phyloP scores from a whole-genome alignment of 2,113 vertebrate genomes.

The Ammodramus savannarum region DNA sequence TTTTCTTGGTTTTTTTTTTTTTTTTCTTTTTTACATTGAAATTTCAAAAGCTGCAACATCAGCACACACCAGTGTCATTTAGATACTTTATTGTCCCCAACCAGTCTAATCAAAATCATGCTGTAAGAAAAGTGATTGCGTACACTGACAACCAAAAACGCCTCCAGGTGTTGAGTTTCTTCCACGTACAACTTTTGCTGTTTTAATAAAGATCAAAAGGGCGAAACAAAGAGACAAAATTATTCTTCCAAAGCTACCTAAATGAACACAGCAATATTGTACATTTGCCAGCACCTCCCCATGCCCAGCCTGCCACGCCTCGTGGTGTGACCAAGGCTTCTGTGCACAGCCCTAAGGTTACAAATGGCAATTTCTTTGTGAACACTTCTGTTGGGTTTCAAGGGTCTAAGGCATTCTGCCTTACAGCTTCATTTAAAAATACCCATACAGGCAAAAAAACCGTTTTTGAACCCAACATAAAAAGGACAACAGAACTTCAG shows the following conservation, averaged over 20 bases:
- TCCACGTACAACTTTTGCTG: neutral
- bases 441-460: slow-evolving; percentile 46
- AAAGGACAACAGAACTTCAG: slow-evolving; percentile 54
- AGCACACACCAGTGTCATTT: slow-evolving; percentile 1
- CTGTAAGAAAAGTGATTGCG: slow-evolving; percentile 41
- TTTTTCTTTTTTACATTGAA: neutral
- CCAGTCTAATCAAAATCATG: slow-evolving; percentile 28
- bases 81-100: slow-evolving; percentile 44
- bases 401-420: slow-evolving; percentile 14
- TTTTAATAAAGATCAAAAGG: slow-evolving; percentile 5
- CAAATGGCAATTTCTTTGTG: neutral
- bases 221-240: slow-evolving; percentile 19
- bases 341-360: slow-evolving; percentile 26
- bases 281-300: neutral
- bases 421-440: slow-evolving; percentile 40
- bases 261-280: slow-evolving; percentile 41
- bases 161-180: neutral
- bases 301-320: neutral
- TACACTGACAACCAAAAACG: neutral
- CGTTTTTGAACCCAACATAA: slow-evolving; percentile 26
- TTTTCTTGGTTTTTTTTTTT: neutral
- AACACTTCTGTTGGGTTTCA: neutral
- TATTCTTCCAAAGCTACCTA: neutral
- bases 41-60: slow-evolving; percentile 56
- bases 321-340: neutral